These are phyloP conservation scores for Psittacus erithacus DNA, from an alignment of 2,113 vertebrate genomes.

Conservation along the genomic window DNA sequence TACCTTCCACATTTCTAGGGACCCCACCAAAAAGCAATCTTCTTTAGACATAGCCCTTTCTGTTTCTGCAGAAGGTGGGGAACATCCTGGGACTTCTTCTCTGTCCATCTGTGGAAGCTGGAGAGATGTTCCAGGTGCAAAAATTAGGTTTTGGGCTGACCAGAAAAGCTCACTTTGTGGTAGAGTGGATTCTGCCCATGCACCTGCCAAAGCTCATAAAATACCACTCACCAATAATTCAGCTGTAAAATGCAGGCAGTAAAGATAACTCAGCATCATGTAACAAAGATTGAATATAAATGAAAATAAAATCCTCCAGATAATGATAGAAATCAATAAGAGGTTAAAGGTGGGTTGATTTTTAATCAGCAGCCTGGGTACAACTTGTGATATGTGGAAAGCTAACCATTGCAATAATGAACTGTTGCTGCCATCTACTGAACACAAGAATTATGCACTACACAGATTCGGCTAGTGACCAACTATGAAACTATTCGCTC, in stretches of 20 bases:
- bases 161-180: background rate
- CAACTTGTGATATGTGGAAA: background rate
- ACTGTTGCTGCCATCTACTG: slow-evolving; percentile 59
- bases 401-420: background rate
- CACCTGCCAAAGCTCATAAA: background rate
- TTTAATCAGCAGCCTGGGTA: background rate
- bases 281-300: background rate
- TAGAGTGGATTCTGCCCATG: background rate
- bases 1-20: background rate
- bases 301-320: background rate
- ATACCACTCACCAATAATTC: background rate
- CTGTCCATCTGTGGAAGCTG: background rate
- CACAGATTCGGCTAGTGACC: background rate
- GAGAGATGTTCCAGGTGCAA: background rate
- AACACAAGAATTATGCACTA: background rate
- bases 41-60: background rate
- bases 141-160: background rate
- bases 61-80: background rate
- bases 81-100: background rate
- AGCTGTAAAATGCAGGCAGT: background rate
- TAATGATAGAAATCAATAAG: background rate
- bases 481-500: background rate
- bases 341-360: background rate
- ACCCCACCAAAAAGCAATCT: background rate
- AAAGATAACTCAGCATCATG: background rate